Conservation (phyloP, 1,140 invertebrate genomes). For the Melanaphis sacchari region DNA sequence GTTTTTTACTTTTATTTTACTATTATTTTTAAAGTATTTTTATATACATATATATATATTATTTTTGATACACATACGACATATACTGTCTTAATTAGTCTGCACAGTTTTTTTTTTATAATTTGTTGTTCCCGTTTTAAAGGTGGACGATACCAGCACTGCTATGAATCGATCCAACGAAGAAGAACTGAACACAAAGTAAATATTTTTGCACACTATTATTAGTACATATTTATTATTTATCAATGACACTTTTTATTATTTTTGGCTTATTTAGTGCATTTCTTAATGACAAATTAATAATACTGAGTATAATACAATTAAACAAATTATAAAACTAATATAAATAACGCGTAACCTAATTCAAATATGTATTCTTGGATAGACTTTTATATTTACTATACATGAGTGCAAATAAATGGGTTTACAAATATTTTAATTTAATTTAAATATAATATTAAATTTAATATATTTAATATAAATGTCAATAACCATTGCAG, state of each 20-base stretch:
- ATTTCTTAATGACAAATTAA: neutral
- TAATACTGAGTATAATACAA: neutral
- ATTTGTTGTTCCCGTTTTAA: conserved; percentile 56
- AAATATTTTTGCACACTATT: conserved; percentile 66
- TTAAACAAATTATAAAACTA: neutral
- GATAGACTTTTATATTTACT: neutral
- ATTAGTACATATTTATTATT: conserved; percentile 23
- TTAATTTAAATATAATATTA: no score
- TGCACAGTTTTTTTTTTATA: conserved; percentile 48
- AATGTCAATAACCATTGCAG: no score
- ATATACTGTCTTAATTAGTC: conserved; percentile 2
- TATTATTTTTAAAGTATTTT: conserved; percentile 7
- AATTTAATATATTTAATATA: no score
- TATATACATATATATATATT: conserved; percentile 18
- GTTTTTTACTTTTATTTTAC: neutral
- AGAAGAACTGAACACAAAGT: conserved; percentile 64
- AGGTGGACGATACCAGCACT: conserved; percentile 54
- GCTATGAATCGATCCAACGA: conserved; percentile 43
- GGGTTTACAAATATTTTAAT: no score
- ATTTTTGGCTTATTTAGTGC: conserved; percentile 57
- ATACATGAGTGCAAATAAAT: neutral
- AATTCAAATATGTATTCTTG: neutral
- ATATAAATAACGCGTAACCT: neutral
- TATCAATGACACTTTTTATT: conserved; percentile 61
- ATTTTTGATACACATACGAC: neutral